Base-by-base conservation (phyloP, 1,140 invertebrate genomes). In the Thalassaphorura encarpata region DNA sequence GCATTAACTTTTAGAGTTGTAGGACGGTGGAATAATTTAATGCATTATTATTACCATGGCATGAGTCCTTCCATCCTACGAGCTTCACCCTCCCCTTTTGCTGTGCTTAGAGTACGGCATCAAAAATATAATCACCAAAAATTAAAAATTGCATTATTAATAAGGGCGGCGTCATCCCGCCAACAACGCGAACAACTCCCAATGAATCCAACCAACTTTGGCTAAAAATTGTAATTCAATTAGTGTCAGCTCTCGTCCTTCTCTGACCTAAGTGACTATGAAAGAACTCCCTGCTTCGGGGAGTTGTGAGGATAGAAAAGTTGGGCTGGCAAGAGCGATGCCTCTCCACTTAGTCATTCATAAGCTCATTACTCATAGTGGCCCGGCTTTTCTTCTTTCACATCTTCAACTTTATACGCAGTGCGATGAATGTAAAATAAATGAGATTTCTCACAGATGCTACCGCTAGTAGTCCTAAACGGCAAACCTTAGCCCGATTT, bases 131-230 rank as follows among this genome's bases (percentile, higher is more conserved):
- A 64, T 61, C 56, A 61, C 49, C 42, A 64, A 55, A 61, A 64
- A 64, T 64, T 64, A 64, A 64, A 64, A 61, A 61, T 61, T 64
- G 62, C 52, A 64, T 61, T 61, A 61, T 64, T 64, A 58, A 64
- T 63, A 42, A 60, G 47, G 48, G 43, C 59, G 21, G 40, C 56
- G 15, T 19, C 13, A n/a, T n/a, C n/a, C n/a, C n/a, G n/a, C n/a
- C n/a, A n/a, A n/a, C n/a, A n/a, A n/a, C n/a, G n/a, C n/a, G n/a
- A n/a, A n/a, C n/a, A n/a, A n/a, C n/a, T n/a, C n/a, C n/a, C n/a
- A n/a, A n/a, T n/a, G n/a, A n/a, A n/a, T n/a, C n/a, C n/a, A n/a
- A n/a, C n/a, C n/a, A n/a, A n/a, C n/a, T n/a, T 21, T 52, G 8
- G 8, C 8, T 31, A 47, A 53, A 55, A 54, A 48, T 49, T 39